These are phyloP conservation scores for Gryon sp. DNA, from an alignment of 1,140 invertebrate genomes.

Conservation along the genomic window DNA sequence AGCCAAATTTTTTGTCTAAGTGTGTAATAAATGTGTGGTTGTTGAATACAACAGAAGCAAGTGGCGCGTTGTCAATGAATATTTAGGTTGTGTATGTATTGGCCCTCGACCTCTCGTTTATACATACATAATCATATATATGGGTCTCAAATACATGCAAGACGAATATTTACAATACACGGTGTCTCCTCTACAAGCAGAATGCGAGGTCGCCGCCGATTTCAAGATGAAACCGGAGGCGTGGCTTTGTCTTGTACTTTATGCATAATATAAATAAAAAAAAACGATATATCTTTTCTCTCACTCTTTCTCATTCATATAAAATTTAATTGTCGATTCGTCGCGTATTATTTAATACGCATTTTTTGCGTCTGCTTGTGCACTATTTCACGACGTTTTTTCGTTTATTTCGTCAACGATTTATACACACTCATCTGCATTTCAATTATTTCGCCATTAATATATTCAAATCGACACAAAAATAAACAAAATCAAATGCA, in stretches of 20 bases:
- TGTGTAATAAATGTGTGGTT: constrained; percentile 31
- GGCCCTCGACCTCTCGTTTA: constrained; percentile 69
- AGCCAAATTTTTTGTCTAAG: constrained; percentile 10
- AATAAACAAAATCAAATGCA: too few relatives aligned
- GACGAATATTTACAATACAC: constrained; percentile 58
- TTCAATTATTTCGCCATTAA: constrained; percentile 41
- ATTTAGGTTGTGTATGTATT: constrained; percentile 66
- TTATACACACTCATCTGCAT: constrained; percentile 48
- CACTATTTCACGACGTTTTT: constrained; percentile 7
- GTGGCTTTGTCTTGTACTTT: constrained; percentile 56
- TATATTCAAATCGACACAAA: constrained; percentile 44
- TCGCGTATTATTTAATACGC: constrained; percentile 41
- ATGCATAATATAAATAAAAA: constrained; percentile 59
- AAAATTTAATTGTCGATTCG: constrained; percentile 57
- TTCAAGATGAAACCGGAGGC: constrained; percentile 60
- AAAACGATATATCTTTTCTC: constrained; percentile 1
- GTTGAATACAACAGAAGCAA: constrained; percentile 69
- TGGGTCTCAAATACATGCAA: constrained; percentile 36
- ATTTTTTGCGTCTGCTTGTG: constrained; percentile 14
- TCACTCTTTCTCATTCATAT: constrained; percentile 42
- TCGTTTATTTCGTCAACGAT: constrained; percentile 32
- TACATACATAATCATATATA: constrained; percentile 56
- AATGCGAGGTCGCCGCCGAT: constrained; percentile 61
- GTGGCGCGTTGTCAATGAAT: constrained; percentile 70
- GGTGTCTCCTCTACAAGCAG: constrained; percentile 58